These are phyloP conservation scores for Vannuccia rotundouncinata DNA, from an alignment of 2,888 invertebrate genomes.

Conservation along the genomic window DNA sequence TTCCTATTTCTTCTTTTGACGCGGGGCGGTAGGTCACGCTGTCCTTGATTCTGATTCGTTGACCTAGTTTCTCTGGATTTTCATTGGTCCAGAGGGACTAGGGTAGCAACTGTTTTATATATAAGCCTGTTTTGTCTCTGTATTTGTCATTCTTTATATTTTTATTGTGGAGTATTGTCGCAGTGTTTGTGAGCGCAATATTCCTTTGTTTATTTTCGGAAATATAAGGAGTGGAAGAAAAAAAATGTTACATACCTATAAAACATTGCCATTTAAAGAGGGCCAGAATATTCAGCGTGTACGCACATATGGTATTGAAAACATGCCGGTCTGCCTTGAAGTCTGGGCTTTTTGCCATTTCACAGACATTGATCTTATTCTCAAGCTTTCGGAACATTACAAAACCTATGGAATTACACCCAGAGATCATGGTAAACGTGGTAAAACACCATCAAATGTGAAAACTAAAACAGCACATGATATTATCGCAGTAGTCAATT, in stretches of 20 bases:
- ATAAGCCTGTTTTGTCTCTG: too few relatives aligned
- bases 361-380: background rate
- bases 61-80: too few relatives aligned
- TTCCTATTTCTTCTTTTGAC: too few relatives aligned
- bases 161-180: too few relatives aligned
- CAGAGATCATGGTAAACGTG: background rate
- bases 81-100: too few relatives aligned
- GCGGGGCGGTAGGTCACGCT: too few relatives aligned
- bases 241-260: conserved; percentile 11
- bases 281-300: background rate
- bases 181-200: too few relatives aligned
- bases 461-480: background rate
- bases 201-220: too few relatives aligned
- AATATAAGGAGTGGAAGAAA: too few relatives aligned
- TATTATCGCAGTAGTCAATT: conserved; percentile 1
- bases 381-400: background rate
- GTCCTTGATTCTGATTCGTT: too few relatives aligned
- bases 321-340: background rate
- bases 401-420: conserved; percentile 21
- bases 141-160: too few relatives aligned
- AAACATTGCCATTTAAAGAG: background rate
- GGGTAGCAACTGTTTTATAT: too few relatives aligned
- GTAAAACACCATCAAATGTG: conserved; percentile 6
- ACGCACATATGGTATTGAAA: background rate
- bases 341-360: conserved; percentile 19